Percentiles rank a stretch among this genome's conserved stretches.
Evolutionary conservation across 2,888 invertebrate species (phyloP).

Genomic region (Cosmorhoe ocellata): DNA sequence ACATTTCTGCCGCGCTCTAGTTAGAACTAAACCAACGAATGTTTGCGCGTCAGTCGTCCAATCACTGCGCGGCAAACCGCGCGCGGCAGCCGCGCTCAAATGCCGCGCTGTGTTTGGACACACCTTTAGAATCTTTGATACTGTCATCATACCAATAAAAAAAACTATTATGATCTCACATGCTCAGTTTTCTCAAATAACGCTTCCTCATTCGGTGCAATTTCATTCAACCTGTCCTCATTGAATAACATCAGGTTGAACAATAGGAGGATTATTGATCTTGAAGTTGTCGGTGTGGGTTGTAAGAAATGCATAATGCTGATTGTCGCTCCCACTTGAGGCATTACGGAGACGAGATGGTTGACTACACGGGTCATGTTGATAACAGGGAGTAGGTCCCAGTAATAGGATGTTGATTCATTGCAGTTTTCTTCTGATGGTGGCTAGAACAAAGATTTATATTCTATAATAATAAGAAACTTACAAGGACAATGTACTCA

Average conservation of each 20-base stretch:
- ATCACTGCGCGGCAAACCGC: no score
- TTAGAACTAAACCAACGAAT: no score
- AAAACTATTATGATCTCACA: conserved; percentile 34
- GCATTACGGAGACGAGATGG: conserved; percentile 51
- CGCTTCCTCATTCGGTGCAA: conserved; percentile 60
- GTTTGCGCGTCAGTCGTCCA: no score
- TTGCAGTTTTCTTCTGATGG: conserved; percentile 56
- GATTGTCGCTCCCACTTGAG: conserved; percentile 42
- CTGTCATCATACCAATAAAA: no score
- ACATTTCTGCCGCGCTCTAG: no score
- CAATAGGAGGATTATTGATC: conserved; percentile 55
- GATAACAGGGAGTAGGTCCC: conserved; percentile 67
- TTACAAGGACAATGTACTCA: no score
- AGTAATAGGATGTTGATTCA: conserved; percentile 62
- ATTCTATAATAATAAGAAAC: no score
- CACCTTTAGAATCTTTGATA: no score
- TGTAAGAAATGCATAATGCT: conserved; percentile 60
- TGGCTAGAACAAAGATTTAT: conserved; percentile 43
- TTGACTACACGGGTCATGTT: conserved; percentile 65
- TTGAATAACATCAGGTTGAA: conserved; percentile 63
- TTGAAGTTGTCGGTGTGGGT: conserved; percentile 49
- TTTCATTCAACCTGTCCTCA: conserved; percentile 49
- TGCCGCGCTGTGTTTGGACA: no score
- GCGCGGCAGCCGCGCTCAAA: no score
- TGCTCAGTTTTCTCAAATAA: conserved; percentile 51